Evolutionary conservation across 2,888 invertebrate genomes (phyloP), one percentile per base, ranked within the genome.

Genomic region (Mythimna impura): DNA sequence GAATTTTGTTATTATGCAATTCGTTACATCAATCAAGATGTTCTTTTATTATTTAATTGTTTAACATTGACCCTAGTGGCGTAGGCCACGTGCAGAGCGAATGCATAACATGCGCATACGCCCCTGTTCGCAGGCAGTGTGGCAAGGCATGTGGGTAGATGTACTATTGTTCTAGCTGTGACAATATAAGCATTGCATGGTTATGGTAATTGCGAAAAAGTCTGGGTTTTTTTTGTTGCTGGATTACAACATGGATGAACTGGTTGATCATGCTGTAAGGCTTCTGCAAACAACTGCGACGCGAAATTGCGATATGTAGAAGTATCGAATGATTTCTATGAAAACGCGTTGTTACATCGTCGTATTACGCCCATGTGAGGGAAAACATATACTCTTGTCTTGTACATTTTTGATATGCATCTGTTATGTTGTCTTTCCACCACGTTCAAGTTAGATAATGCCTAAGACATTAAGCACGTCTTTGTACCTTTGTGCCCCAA

Each of bases 51-150:
- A 76, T 84, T 82, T 76, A 81, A 78, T 81, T 78, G 76, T 79
- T 85, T 80, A 80, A 81, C 86, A 86, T 86, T 86, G 85, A 86
- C 84, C 84, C 61, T 55, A 68, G 63, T 57, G 9, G 61, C 40
- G 73, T 85, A 60, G 76, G 76, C 76, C 70, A 79, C 61, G 70
- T 64, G 62, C 57, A 55, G 22, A 72, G 7, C 55, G 47, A 64
- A 80, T 71, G 61, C 54, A 71, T 61, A 55, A 67, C 25, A 61
- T 66, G 68, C 47, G 66, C 60, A 55, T 73, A 84, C 83, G 84
- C 83, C 84, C 74, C 73, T 77, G 69, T 69, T 76, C 57, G 61
- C 52, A 47, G 52, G 36, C 60, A 60, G 65, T 68, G 74, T 82
- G 60, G 81, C 63, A 70, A 77, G 68, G 60, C 52, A 43, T 81